Percentiles rank a stretch among this genome's conserved stretches.
Evolutionary conservation across 2,797 vertebrate species (phyloP).

Genomic region (Lophius americanus): DNA sequence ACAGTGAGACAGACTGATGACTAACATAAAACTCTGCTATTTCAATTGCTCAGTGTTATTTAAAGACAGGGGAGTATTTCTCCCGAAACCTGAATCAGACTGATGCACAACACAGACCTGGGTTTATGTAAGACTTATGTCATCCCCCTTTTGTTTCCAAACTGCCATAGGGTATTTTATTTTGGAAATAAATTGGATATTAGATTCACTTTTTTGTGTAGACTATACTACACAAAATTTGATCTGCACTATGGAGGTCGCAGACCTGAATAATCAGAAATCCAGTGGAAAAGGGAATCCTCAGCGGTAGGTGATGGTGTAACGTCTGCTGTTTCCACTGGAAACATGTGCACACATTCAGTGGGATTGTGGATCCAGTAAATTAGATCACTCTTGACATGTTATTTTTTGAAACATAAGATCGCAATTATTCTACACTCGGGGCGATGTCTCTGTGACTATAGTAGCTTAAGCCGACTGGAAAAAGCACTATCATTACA

Average conservation of each 20-base stretch:
- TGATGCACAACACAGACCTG: slow-evolving; percentile 46
- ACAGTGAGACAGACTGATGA: slow-evolving; percentile 19
- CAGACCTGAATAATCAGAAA: slow-evolving; percentile 38
- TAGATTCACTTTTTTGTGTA: slow-evolving; percentile 5
- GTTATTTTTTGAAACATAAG: slow-evolving; percentile 26
- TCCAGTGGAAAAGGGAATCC: slow-evolving; percentile 48
- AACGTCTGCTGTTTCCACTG: slow-evolving; percentile 55
- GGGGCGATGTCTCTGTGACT: slow-evolving; percentile 9
- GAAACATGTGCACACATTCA: slow-evolving; percentile 39
- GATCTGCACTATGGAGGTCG: slow-evolving; percentile 35
- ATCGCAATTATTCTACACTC: slow-evolving; percentile 13
- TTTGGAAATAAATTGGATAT: not conserved
- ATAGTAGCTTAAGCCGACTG: not conserved
- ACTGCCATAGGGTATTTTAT: not conserved
- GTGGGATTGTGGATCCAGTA: slow-evolving; percentile 30
- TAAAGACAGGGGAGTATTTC: slow-evolving; percentile 33
- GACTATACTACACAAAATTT: slow-evolving; percentile 8
- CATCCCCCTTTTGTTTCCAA: slow-evolving; percentile 6
- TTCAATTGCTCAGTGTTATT: slow-evolving; percentile 20
- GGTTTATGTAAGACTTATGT: slow-evolving; percentile 52
- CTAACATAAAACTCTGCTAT: slow-evolving; percentile 12
- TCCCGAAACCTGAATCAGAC: slow-evolving; percentile 32
- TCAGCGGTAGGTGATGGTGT: slow-evolving; percentile 34
- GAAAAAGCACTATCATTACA: slow-evolving; percentile 21
- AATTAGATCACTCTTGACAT: slow-evolving; percentile 40